Base-by-base conservation (phyloP, 92 coral and sea anemone species). In the Porites rus region DNA sequence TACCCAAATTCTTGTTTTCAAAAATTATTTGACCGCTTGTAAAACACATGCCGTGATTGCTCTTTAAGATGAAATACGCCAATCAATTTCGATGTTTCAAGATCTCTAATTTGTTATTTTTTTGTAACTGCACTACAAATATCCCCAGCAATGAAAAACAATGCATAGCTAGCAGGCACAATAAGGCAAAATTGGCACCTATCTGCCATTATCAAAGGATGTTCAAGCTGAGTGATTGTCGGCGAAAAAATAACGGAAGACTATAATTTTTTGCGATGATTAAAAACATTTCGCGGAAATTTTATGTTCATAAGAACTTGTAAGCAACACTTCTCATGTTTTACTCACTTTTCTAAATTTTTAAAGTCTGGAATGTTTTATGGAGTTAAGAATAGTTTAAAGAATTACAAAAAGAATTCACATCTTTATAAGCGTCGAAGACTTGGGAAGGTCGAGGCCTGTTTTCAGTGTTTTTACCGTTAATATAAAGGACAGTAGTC, bases 141-240 rank as follows among this genome's bases (percentile, higher is more conserved):
- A 21, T 7, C 43, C 78, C 78, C 64, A 12, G 60, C 78, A 9
- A 74, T 38, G 64, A 21, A 43, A 56, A 52, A 51, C 78, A 74
- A 74, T 74, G n/a, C 53, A 56, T 56, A 38, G 46, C 46, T 56
- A 56, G 61, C 61, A 56, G 16, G 46, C 19, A 73, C 4, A 17
- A 51, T 59, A 74, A 11, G 53, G 0, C 10, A 74, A 74, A 67
- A 19, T 21, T 22, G 63, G 53, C 20, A 74, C 78, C 63, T 18
- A 63, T 51, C 76, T 74, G 53, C 54, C 17, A 52, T 60, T 52
- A 74, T 74, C 53, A 74, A 74, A 52, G 25, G 22, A 74, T 16
- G 63, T 51, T 51, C 6, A 24, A 38, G 74, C 61, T 21, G 12
- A 21, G 38, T 63, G 12, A 53, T 74, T 74, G 46, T 52, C 58